Conservation (phyloP, 2,888 invertebrate genomes). For the Frankliniella fusca region DNA sequence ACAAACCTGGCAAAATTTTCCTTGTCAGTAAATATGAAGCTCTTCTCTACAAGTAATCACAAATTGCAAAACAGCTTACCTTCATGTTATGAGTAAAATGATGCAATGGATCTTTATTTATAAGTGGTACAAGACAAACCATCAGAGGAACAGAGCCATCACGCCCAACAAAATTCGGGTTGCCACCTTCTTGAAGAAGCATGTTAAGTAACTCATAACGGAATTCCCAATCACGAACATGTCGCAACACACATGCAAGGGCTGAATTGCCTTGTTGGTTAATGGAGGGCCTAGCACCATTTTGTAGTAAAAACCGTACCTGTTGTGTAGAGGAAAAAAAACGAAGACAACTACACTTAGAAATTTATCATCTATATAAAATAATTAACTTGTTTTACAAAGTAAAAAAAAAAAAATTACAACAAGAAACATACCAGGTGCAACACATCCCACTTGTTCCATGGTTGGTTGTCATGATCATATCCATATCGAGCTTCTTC, state of each 20-base stretch:
- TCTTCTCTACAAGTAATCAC: not conserved
- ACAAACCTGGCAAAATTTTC: conserved; percentile 54
- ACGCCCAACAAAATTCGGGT: conserved; percentile 65
- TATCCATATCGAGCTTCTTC: conserved; percentile 65
- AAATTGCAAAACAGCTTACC: conserved; percentile 46
- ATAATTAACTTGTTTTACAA: not conserved
- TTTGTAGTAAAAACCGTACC: conserved; percentile 55
- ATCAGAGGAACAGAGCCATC: conserved; percentile 70
- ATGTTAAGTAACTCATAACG: conserved; percentile 58
- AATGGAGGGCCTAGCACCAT: conserved; percentile 63
- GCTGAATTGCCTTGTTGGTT: conserved; percentile 67
- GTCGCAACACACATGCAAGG: conserved; percentile 64
- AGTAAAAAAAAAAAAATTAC: too few relatives aligned
- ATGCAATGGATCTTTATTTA: conserved; percentile 68
- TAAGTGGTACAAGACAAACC: conserved; percentile 68
- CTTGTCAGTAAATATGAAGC: not conserved
- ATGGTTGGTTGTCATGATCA: conserved; percentile 52
- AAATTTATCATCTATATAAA: not conserved
- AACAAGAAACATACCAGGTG: conserved; percentile 53
- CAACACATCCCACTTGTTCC: conserved; percentile 71
- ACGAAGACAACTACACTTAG: too few relatives aligned
- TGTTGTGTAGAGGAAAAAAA: conserved; percentile 33
- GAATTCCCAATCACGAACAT: conserved; percentile 65
- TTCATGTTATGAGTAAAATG: conserved; percentile 70
- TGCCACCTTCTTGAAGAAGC: conserved; percentile 58